phyloP scores from a whole-genome alignment of 2,888 invertebrate species.

The Bombylius discolor region DNA sequence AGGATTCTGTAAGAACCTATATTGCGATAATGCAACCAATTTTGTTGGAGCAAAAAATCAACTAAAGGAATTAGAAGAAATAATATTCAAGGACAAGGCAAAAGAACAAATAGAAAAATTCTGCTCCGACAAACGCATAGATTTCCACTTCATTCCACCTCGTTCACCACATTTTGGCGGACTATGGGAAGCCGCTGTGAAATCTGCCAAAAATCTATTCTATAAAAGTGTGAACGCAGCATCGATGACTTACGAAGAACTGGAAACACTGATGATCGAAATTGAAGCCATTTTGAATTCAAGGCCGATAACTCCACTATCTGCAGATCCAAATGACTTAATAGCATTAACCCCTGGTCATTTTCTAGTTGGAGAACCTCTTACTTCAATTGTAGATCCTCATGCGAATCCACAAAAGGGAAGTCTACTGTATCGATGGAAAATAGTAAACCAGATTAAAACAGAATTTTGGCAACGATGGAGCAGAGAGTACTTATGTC shows the following conservation, averaged over 20 bases:
- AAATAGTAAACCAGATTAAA: no score
- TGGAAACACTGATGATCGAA: conserved; percentile 4
- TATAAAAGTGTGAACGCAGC: not conserved
- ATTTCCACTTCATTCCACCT: not conserved
- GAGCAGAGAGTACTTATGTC: no score
- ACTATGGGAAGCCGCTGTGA: conserved; percentile 12
- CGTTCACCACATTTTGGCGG: conserved; percentile 11
- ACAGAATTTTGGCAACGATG: no score
- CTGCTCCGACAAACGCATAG: no score
- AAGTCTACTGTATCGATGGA: no score
- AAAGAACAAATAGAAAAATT: no score
- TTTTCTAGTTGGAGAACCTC: not conserved
- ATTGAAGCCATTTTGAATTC: conserved; percentile 10
- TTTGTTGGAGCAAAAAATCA: no score
- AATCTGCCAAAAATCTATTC: conserved; percentile 1
- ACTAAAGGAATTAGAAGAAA: no score
- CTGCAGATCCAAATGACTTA: conserved; percentile 6
- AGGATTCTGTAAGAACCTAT: conserved; percentile 1
- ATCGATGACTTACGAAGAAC: conserved; percentile 7
- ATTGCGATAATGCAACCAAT: conserved; percentile 8
- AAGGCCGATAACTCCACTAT: conserved; percentile 2
- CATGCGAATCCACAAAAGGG: no score
- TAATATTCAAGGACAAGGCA: no score
- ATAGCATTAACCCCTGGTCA: conserved; percentile 11
- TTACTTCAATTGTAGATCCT: no score